Evolutionary conservation across 1,140 invertebrate genomes (phyloP), one percentile per base, ranked within the genome.

Genomic region (Melitaea cinxia): DNA sequence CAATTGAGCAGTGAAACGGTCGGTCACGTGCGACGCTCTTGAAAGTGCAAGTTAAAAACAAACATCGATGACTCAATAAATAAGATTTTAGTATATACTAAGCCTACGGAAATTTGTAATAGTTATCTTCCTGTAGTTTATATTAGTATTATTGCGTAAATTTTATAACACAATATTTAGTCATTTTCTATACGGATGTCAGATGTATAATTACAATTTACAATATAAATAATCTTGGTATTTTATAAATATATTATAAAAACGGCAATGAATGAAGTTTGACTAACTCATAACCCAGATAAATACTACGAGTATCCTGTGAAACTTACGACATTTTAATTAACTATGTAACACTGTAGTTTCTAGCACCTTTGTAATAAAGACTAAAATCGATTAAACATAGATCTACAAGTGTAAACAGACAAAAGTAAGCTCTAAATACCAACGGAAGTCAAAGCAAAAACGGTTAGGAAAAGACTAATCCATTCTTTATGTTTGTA

Each of bases 1-100:
- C 73, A 79, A 80, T 80, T 70, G 68, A 77, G 77, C 70, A 86
- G 83, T 84, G 81, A 86, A 84, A 86, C 73, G 64, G 50, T 72
- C 21, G 73, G 70, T 75, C 77, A 83, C 73, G 80, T 79, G 37
- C 50, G 30, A 15, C 65, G 59, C 57, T 63, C 63, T 70, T 73
- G 69, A 81, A 78, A 72, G 70, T 70, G 64, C 55, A 69, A 72
- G 70, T 73, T 65, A 49, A 71, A 73, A 70, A 60, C 54, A 72
- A 68, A 63, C 69, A 65, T 28, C 21, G 47, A 53, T 63, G 50
- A 60, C 28, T 59, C 53, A 33, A 63, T 10, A 54, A n/a, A 9
- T 2, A 12, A n/a, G 2, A 5, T 15, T 39, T 14, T 2, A n/a
- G n/a, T n/a, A n/a, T n/a, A n/a, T n/a, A n/a, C n/a, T n/a, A n/a